A percentile compares a stretch with the other conserved stretches of the same genome.
phyloP scores from a whole-genome alignment of 1,140 invertebrate species.

The Drosophila dunni region DNA sequence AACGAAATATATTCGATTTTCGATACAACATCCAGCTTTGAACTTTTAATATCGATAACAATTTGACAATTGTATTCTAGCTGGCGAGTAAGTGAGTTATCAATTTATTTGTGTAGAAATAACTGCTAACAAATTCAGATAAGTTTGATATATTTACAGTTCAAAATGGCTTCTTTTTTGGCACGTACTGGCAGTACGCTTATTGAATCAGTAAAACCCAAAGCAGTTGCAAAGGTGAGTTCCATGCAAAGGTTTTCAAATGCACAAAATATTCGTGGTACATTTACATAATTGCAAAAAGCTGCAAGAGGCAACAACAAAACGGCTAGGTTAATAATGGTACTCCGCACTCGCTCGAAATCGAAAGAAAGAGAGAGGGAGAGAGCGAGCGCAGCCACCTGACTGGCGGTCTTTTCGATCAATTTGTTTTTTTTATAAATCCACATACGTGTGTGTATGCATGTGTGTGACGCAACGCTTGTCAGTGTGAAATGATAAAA shows the following conservation, averaged over 20 bases:
- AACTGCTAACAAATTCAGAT: conserved; percentile 20
- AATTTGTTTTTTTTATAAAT: conserved; percentile 28
- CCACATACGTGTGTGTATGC: background rate
- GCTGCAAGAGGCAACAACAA: conserved; percentile 33
- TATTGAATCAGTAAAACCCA: conserved; percentile 66
- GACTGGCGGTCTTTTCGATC: conserved; percentile 51
- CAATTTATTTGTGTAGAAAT: conserved; percentile 20
- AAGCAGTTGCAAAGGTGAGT: conserved; percentile 70
- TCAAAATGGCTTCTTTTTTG: conserved; percentile 79
- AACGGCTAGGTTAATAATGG: conserved; percentile 45
- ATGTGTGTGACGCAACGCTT: conserved; percentile 38
- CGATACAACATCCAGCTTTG: background rate
- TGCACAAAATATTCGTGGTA: conserved; percentile 22
- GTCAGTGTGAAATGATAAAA: conserved; percentile 22
- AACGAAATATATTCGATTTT: too few species aligned
- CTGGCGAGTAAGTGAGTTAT: conserved; percentile 32
- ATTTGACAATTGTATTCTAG: conserved; percentile 14
- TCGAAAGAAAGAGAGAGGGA: conserved; percentile 31
- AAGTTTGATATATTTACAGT: conserved; percentile 27
- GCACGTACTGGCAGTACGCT: conserved; percentile 67
- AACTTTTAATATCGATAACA: conserved; percentile 28
- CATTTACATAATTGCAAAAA: conserved; percentile 83
- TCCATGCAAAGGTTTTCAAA: conserved; percentile 15
- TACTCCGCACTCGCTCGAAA: conserved; percentile 1
- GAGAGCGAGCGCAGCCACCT: conserved; percentile 59